Conservation (phyloP, 1,140 invertebrate species). For the Drosophila bifasciata region DNA sequence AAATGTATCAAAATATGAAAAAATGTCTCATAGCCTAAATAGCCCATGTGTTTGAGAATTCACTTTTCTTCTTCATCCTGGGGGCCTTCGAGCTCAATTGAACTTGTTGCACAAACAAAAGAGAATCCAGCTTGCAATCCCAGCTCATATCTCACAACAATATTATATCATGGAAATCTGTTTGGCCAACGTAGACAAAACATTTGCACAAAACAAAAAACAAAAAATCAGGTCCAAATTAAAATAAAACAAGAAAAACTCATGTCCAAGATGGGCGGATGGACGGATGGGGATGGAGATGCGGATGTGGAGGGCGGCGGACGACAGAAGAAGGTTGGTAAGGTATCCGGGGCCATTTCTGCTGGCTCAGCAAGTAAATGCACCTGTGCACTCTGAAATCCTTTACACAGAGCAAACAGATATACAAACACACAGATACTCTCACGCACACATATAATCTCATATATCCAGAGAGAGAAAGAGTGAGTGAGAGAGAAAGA, state of each 20-base stretch:
- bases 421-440: conserved; percentile 62
- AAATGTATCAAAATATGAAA: too few species aligned
- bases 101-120: conserved; percentile 66
- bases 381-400: conserved; percentile 76
- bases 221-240: conserved; percentile 57
- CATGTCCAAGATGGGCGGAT: conserved; percentile 37
- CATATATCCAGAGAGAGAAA: conserved; percentile 13
- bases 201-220: conserved; percentile 59
- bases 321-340: conserved; percentile 10
- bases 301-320: too few species aligned
- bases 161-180: conserved; percentile 71
- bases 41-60: conserved; percentile 27
- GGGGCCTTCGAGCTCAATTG: conserved; percentile 6
- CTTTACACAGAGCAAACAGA: conserved; percentile 73
- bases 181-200: conserved; percentile 66
- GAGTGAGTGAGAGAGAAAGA: conserved; percentile 4
- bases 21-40: conserved; percentile 10
- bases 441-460: not conserved
- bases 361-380: conserved; percentile 68
- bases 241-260: conserved; percentile 66
- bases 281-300: not conserved
- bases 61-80: conserved; percentile 3
- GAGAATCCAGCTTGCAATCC: conserved; percentile 12
- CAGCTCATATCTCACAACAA: conserved; percentile 36
- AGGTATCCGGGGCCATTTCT: conserved; percentile 47